phyloP scores from a whole-genome alignment of 2,113 vertebrate genomes.

The Hemiprocne comata region DNA sequence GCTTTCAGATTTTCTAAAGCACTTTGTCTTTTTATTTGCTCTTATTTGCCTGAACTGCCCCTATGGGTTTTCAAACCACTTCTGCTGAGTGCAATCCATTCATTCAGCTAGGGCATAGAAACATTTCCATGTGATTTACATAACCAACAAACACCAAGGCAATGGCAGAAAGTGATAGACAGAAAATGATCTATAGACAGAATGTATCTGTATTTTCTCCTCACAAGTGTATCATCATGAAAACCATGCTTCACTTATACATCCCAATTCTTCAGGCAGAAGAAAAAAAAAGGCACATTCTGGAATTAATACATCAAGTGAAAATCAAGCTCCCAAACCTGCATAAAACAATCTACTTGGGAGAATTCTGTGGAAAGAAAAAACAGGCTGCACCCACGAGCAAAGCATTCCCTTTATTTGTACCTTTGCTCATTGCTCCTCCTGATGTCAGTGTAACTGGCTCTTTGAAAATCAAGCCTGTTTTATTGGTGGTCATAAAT shows the following conservation, averaged over 20 bases:
- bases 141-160: not conserved
- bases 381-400: not conserved
- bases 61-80: not conserved
- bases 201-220: no score
- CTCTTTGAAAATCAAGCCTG: not conserved
- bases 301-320: not conserved
- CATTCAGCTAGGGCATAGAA: not conserved
- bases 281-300: not conserved
- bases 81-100: not conserved
- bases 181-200: not conserved
- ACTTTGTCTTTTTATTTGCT: not conserved
- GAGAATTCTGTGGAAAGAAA: not conserved
- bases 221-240: not conserved
- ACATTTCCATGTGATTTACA: not conserved
- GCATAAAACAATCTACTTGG: not conserved
- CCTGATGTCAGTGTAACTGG: not conserved
- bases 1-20: not conserved
- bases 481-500: not conserved
- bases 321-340: not conserved
- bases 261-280: not conserved
- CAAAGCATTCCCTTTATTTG: not conserved
- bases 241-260: not conserved
- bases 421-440: not conserved
- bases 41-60: not conserved
- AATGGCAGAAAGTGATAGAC: no score